These are phyloP conservation scores for Pollenia angustigena DNA, from an alignment of 2,888 invertebrate species.

Conservation along the genomic window DNA sequence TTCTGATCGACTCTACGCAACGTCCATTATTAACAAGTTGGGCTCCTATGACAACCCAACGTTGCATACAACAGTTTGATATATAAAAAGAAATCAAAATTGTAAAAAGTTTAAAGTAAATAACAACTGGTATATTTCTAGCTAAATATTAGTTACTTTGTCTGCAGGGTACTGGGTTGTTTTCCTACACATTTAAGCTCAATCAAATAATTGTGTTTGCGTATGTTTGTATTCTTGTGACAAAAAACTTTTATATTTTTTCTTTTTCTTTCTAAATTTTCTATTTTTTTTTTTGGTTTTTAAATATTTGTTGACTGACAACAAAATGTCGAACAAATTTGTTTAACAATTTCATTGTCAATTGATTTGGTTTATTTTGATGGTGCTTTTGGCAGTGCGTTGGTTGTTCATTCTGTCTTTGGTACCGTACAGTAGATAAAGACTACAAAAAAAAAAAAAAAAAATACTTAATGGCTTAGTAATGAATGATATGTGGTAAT, in stretches of 20 bases:
- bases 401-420: not conserved
- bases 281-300: slow-evolving; percentile 58
- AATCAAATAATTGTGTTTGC: not conserved
- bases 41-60: too few species aligned
- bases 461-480: too few species aligned
- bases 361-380: slow-evolving; percentile 58
- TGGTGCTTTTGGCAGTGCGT: slow-evolving; percentile 6
- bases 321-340: slow-evolving; percentile 63
- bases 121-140: not conserved
- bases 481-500: too few species aligned
- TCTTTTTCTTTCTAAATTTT: slow-evolving; percentile 67
- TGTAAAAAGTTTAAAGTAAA: too few species aligned
- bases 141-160: not conserved
- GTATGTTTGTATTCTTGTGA: not conserved
- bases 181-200: not conserved
- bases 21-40: too few species aligned
- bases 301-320: slow-evolving; percentile 56
- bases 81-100: too few species aligned
- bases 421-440: not conserved
- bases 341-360: slow-evolving; percentile 66
- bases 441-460: too few species aligned
- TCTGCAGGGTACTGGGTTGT: not conserved
- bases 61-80: too few species aligned
- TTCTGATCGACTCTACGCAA: too few species aligned
- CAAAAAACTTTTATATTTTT: not conserved